Evolutionary conservation across 2,888 invertebrate species (phyloP).

Genomic region (Antheraea assamensis): DNA sequence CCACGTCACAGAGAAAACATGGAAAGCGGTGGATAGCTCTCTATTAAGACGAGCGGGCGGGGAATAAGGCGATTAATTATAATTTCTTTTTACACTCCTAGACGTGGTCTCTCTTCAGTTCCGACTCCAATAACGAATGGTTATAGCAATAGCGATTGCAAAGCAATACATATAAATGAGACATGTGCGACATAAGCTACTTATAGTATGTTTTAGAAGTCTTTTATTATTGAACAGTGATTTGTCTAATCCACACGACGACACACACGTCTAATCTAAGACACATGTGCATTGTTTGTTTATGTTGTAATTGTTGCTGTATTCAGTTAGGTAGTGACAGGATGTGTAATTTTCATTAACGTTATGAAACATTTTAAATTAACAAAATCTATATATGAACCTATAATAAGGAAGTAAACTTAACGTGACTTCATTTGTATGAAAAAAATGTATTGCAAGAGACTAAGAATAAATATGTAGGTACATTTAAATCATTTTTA

Average conservation of each 20-base stretch:
- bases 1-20: slow-evolving; percentile 76
- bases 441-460: no score
- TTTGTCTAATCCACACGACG: neutral
- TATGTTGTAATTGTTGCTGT: neutral
- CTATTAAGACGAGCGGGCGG: slow-evolving; percentile 74
- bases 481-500: no score
- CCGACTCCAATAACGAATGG: slow-evolving; percentile 49
- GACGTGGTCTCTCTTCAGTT: slow-evolving; percentile 50
- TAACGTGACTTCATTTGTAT: no score
- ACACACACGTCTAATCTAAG: no score
- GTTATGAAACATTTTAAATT: neutral
- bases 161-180: neutral
- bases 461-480: no score
- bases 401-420: no score
- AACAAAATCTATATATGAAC: no score
- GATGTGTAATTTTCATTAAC: neutral
- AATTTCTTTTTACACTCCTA: slow-evolving; percentile 74
- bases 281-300: neutral
- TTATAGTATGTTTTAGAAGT: neutral
- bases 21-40: slow-evolving; percentile 72
- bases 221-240: neutral
- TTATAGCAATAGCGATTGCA: slow-evolving; percentile 29
- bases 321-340: neutral
- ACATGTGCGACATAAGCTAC: neutral
- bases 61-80: slow-evolving; percentile 76